Percentiles rank a stretch among this genome's conserved stretches.
phyloP scores from a whole-genome alignment of 2,797 vertebrate species.

The Melanotaenia parkinsoni region DNA sequence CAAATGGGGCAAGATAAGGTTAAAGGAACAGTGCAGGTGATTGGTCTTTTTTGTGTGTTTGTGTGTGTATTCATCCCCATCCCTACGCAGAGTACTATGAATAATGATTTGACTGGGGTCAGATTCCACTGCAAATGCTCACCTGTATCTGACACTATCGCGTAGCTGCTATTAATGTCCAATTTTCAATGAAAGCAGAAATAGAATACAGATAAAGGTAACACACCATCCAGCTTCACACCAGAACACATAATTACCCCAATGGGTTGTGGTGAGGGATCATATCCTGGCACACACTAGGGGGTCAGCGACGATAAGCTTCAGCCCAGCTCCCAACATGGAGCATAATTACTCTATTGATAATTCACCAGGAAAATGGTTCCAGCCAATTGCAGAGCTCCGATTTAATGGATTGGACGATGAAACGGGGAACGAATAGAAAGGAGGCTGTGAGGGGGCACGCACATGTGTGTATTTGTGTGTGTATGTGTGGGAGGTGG shows the following conservation, averaged over 20 bases:
- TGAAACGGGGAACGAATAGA: slow-evolving; percentile 71
- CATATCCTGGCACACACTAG: slow-evolving; percentile 77
- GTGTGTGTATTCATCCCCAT: slow-evolving; percentile 28
- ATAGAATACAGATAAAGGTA: slow-evolving; percentile 85
- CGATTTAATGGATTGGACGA: slow-evolving; percentile 84
- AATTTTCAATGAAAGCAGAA: slow-evolving; percentile 85
- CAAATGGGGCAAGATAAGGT: slow-evolving; percentile 52
- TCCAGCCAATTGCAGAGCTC: slow-evolving; percentile 79
- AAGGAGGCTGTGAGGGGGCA: slow-evolving; percentile 56
- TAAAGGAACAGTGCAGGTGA: slow-evolving; percentile 54
- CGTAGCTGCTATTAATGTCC: slow-evolving; percentile 82
- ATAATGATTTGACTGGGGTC: slow-evolving; percentile 75
- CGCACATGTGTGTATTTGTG: slow-evolving; percentile 2
- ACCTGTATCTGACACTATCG: slow-evolving; percentile 79
- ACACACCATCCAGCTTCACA: slow-evolving; percentile 81
- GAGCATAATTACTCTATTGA: slow-evolving; percentile 90
- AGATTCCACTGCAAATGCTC: slow-evolving; percentile 76
- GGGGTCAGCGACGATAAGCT: slow-evolving; percentile 86
- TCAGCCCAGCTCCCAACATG: slow-evolving; percentile 80
- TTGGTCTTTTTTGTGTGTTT: slow-evolving; percentile 46
- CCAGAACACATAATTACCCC: slow-evolving; percentile 84
- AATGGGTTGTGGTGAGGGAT: slow-evolving; percentile 83
- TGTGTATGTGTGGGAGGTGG: slow-evolving; percentile 9
- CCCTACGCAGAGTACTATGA: slow-evolving; percentile 41
- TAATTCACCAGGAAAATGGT: slow-evolving; percentile 85